Evolutionary conservation across 53 echinoderm and acorn worm genomes (phyloP).

Genomic region (Arbacia lixula): DNA sequence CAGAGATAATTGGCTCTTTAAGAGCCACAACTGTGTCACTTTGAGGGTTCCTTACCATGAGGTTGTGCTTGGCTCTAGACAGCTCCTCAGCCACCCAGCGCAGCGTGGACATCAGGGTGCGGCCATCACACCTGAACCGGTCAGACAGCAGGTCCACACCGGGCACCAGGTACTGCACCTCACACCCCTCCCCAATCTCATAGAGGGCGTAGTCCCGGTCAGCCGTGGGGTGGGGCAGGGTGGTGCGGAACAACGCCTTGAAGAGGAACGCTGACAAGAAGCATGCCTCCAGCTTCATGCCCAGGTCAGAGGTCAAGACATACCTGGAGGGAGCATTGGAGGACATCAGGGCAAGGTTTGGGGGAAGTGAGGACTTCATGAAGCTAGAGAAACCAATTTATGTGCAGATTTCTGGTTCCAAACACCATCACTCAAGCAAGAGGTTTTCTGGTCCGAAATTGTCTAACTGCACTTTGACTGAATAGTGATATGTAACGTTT

Average conservation of each 20-base stretch:
- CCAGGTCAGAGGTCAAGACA: slow-evolving; percentile 94
- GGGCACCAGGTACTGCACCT: slow-evolving; percentile 98
- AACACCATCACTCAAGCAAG: too few relatives aligned
- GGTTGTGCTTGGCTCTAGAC: slow-evolving; percentile 89
- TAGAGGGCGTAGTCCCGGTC: slow-evolving; percentile 99
- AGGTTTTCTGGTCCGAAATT: too few relatives aligned
- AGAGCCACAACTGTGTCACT: too few relatives aligned
- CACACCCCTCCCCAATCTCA: slow-evolving; percentile 97
- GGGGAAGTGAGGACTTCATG: not conserved
- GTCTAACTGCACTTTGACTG: too few relatives aligned
- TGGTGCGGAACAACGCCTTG: slow-evolving; percentile 94
- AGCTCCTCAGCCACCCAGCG: slow-evolving; percentile 96
- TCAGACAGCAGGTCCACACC: slow-evolving; percentile 93
- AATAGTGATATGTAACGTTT: too few relatives aligned
- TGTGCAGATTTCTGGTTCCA: too few relatives aligned
- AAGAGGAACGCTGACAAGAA: slow-evolving; percentile 95
- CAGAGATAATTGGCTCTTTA: too few relatives aligned
- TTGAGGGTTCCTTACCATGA: slow-evolving; percentile 62
- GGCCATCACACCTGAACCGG: slow-evolving; percentile 89
- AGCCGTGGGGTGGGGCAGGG: slow-evolving; percentile 89
- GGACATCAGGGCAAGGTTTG: not conserved
- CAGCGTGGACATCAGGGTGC: slow-evolving; percentile 89
- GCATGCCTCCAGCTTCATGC: slow-evolving; percentile 94
- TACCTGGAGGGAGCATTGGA: slow-evolving; percentile 55
- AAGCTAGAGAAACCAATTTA: too few relatives aligned